phyloP scores from a whole-genome alignment of 2,888 invertebrate genomes.

The Plagiodera versicolora region DNA sequence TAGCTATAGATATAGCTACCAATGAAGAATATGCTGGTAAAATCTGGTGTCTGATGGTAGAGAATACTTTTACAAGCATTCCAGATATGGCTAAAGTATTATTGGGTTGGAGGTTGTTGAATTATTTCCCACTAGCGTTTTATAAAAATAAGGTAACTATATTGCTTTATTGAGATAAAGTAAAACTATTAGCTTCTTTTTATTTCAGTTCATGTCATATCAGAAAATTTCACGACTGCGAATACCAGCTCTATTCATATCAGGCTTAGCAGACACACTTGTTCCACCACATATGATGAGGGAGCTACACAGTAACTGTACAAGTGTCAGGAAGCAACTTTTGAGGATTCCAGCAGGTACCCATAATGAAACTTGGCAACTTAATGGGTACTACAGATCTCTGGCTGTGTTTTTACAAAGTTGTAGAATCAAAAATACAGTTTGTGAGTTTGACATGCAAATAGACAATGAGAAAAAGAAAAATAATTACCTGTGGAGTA shows the following conservation, averaged over 20 bases:
- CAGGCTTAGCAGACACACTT: slow-evolving; percentile 82
- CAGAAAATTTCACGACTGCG: slow-evolving; percentile 73
- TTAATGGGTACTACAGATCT: slow-evolving; percentile 73
- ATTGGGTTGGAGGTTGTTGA: slow-evolving; percentile 71
- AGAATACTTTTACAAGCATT: slow-evolving; percentile 95
- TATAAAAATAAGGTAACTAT: slow-evolving; percentile 85
- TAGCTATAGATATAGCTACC: slow-evolving; percentile 85
- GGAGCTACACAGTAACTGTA: slow-evolving; percentile 74
- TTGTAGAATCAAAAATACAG: slow-evolving; percentile 41
- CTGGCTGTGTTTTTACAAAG: slow-evolving; percentile 60
- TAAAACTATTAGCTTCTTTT: not conserved
- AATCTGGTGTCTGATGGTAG: slow-evolving; percentile 85
- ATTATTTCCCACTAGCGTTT: slow-evolving; percentile 78
- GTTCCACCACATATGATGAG: slow-evolving; percentile 92
- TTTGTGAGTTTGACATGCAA: slow-evolving; percentile 36
- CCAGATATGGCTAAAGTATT: slow-evolving; percentile 88
- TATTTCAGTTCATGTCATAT: slow-evolving; percentile 68
- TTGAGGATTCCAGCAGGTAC: slow-evolving; percentile 79
- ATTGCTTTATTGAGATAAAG: not conserved
- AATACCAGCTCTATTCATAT: slow-evolving; percentile 83
- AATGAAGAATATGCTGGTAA: slow-evolving; percentile 74
- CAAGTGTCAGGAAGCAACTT: slow-evolving; percentile 75
- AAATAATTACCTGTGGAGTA: slow-evolving; percentile 37
- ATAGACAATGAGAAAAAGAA: slow-evolving; percentile 32
- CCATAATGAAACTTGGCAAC: slow-evolving; percentile 95